Base-by-base conservation (phyloP, 2,888 invertebrate genomes). In the Drosophila ustulata region DNA sequence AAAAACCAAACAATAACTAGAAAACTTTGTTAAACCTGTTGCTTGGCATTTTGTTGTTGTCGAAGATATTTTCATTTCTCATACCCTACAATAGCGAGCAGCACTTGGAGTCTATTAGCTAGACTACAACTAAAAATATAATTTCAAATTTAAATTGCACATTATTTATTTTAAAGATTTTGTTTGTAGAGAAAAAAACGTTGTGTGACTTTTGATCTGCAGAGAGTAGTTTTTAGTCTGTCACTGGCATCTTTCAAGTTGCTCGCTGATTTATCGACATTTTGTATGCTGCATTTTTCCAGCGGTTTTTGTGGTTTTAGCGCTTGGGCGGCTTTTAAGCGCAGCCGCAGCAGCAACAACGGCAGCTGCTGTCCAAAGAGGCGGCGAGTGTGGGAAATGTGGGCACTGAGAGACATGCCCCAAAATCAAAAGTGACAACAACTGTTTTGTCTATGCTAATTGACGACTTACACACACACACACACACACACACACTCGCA, bases 311-410 rank as follows among this genome's bases (percentile, higher is more conserved):
- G 73, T 51, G 78, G 81, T 66, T 76, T 79, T 28, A 69, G 59
- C 73, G 78, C 70, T 78, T 83, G 81, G 84, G 56, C 78, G 78
- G 62, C 41, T 83, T 83, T 76, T 66, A 56, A 70, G 75, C 57
- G 59, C 75, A 69, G 59, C 75, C 64, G 41, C 34, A 28, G 18
- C 63, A 45, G n/a, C 56, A 62, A 43, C 56, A 58, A 30, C 28
- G 26, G 23, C 68, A 50, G 30, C 73, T 51, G 64, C 53, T 65
- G 75, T 53, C 45, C 58, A 63, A 59, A 67, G 51, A 65, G 64
- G 46, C 41, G 39, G 66, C 28, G 25, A 70, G 51, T 53, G 77
- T 69, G 77, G 73, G 74, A 73, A 73, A 46, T 45, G 43, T 53
- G 55, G 49, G 28, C 37, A 8, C 39, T n/a, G 11, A 43, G 52